Conservation (phyloP, 2,888 invertebrate species). For the Drosophila limbata region DNA sequence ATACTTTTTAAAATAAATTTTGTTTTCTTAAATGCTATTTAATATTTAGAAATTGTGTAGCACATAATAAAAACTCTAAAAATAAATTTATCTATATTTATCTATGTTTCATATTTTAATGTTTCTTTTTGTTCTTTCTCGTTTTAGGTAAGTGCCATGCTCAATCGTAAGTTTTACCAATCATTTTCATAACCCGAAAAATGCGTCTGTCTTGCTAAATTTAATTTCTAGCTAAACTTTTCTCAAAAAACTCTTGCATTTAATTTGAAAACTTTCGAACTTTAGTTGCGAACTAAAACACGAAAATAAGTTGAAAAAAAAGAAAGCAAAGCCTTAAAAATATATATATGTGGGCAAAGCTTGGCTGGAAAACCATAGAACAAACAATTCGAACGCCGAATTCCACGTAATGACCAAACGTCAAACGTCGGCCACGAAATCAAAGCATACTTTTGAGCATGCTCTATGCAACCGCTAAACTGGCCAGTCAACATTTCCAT, state of each 20-base stretch:
- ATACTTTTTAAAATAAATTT: too few relatives aligned
- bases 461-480: constrained; percentile 74
- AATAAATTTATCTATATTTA: too few relatives aligned
- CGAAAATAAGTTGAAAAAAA: constrained; percentile 28
- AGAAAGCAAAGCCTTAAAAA: constrained; percentile 37
- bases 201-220: constrained; percentile 2
- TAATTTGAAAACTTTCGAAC: constrained; percentile 67
- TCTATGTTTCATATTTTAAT: too few relatives aligned
- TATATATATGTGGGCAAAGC: constrained; percentile 26
- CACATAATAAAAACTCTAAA: background rate
- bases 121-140: constrained; percentile 32
- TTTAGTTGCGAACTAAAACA: constrained; percentile 10
- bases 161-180: constrained; percentile 28
- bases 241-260: constrained; percentile 52
- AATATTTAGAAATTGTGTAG: too few relatives aligned
- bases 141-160: constrained; percentile 64
- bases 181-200: background rate
- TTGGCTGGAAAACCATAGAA: constrained; percentile 32
- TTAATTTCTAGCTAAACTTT: constrained; percentile 42
- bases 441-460: constrained; percentile 74
- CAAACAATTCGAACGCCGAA: constrained; percentile 74
- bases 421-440: constrained; percentile 63
- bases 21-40: too few relatives aligned
- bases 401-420: constrained; percentile 70
- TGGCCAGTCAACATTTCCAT: constrained; percentile 37